These are phyloP conservation scores for Nasonia longicornis DNA, from an alignment of 1,140 invertebrate species.

Conservation along the genomic window DNA sequence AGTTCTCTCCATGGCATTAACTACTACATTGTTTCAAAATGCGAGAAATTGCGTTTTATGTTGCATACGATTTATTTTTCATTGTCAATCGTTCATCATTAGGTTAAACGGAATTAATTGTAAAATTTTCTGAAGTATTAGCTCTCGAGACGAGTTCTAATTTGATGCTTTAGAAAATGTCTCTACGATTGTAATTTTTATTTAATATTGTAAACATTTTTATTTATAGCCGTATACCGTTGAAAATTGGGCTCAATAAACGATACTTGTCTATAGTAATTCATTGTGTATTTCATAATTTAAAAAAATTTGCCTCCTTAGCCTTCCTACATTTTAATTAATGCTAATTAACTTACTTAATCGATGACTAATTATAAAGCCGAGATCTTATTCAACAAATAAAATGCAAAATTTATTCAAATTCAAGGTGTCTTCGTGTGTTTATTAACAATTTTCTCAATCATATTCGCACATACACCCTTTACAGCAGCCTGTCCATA, in stretches of 20 bases:
- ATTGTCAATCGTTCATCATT: slow-evolving; percentile 32
- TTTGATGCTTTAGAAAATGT: slow-evolving; percentile 46
- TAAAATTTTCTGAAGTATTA: slow-evolving; percentile 61
- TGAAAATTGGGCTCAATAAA: slow-evolving; percentile 63
- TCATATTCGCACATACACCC: slow-evolving; percentile 51
- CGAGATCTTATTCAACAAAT: slow-evolving; percentile 28
- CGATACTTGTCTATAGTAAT: slow-evolving; percentile 52
- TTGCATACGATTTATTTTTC: slow-evolving; percentile 28
- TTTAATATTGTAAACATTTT: slow-evolving; percentile 58
- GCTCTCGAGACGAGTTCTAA: slow-evolving; percentile 51
- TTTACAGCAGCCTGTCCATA: slow-evolving; percentile 42
- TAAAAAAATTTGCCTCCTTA: background rate
- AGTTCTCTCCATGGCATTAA: slow-evolving; percentile 41
- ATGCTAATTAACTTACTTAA: background rate
- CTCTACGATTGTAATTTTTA: slow-evolving; percentile 58
- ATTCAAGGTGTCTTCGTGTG: slow-evolving; percentile 49
- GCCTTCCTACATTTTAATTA: background rate
- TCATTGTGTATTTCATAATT: slow-evolving; percentile 13
- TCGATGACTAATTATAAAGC: background rate
- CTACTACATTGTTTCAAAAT: slow-evolving; percentile 27
- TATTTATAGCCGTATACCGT: slow-evolving; percentile 60
- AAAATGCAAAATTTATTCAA: slow-evolving; percentile 5
- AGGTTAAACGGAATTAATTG: slow-evolving; percentile 48
- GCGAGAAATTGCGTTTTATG: slow-evolving; percentile 26
- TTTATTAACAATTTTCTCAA: slow-evolving; percentile 51